These are phyloP conservation scores for Agrochola lychnidis DNA, from an alignment of 2,888 invertebrate genomes.

Conservation along the genomic window DNA sequence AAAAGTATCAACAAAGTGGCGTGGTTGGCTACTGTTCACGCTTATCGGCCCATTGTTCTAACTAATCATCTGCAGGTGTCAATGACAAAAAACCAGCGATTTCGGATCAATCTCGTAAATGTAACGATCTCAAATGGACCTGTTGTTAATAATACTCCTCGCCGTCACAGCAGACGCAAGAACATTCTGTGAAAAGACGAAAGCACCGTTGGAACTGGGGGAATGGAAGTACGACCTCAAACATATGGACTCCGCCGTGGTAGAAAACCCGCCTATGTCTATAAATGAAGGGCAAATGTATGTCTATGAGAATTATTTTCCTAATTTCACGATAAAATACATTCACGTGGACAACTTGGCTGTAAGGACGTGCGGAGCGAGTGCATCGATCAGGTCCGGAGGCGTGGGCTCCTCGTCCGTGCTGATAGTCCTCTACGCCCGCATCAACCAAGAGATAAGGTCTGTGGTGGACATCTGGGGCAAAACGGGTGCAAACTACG, in stretches of 20 bases:
- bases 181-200: slow-evolving; percentile 76
- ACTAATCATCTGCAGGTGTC: slow-evolving; percentile 36
- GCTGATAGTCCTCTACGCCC: slow-evolving; percentile 81
- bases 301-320: slow-evolving; percentile 85
- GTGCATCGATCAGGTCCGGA: slow-evolving; percentile 77
- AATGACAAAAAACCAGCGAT: slow-evolving; percentile 8
- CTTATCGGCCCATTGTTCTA: slow-evolving; percentile 64
- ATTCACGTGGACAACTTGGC: slow-evolving; percentile 85
- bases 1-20: slow-evolving; percentile 31
- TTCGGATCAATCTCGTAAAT: slow-evolving; percentile 49
- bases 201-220: slow-evolving; percentile 81
- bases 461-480: slow-evolving; percentile 87
- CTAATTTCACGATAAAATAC: slow-evolving; percentile 80
- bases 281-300: slow-evolving; percentile 82
- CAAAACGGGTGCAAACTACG: slow-evolving; percentile 16
- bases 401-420: slow-evolving; percentile 78
- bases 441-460: slow-evolving; percentile 80
- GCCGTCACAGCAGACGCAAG: slow-evolving; percentile 64
- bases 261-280: slow-evolving; percentile 80
- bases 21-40: slow-evolving; percentile 18
- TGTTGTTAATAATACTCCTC: slow-evolving; percentile 57
- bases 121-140: slow-evolving; percentile 67
- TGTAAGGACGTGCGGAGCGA: slow-evolving; percentile 81
- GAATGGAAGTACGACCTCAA: slow-evolving; percentile 75
- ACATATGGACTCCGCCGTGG: slow-evolving; percentile 82